A percentile compares a stretch with the other conserved stretches of the same genome.
These are phyloP conservation scores for Lophura nycthemera DNA, from an alignment of 2,113 vertebrate genomes.

Conservation along the genomic window DNA sequence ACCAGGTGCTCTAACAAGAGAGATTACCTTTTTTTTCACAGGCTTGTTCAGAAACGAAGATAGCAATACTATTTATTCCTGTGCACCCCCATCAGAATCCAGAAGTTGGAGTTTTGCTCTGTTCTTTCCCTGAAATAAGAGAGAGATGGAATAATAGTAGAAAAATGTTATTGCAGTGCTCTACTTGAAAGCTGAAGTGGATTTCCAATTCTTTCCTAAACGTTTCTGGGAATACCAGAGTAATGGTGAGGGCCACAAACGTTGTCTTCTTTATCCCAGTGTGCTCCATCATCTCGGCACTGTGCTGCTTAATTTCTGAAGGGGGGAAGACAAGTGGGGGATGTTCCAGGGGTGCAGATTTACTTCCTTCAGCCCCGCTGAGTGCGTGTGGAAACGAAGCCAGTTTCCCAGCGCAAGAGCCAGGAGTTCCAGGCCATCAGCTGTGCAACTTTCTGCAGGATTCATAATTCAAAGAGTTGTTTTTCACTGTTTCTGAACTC, in stretches of 20 bases:
- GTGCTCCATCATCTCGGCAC: background rate
- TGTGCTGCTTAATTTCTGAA: background rate
- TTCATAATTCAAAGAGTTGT: background rate
- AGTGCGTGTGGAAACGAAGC: too few species aligned
- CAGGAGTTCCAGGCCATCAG: background rate
- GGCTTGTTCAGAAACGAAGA: background rate
- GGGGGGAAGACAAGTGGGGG: background rate
- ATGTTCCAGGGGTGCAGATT: background rate
- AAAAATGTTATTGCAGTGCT: background rate
- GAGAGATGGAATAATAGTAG: background rate
- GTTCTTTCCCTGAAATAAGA: background rate
- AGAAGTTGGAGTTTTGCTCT: background rate
- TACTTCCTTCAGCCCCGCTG: background rate
- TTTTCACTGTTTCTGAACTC: conserved; percentile 54
- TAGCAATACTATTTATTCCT: background rate
- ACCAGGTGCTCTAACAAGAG: background rate
- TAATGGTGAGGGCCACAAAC: background rate
- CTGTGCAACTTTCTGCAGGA: conserved; percentile 6
- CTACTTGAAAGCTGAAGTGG: too few species aligned
- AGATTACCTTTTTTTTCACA: background rate
- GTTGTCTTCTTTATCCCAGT: background rate
- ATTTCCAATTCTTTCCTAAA: background rate
- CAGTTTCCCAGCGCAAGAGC: background rate
- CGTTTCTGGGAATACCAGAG: too few species aligned
- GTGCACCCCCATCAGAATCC: background rate